Percentiles rank a stretch among this genome's conserved stretches.
These are phyloP conservation scores for Leistus spinibarbis DNA, from an alignment of 2,888 invertebrate genomes.

Conservation along the genomic window DNA sequence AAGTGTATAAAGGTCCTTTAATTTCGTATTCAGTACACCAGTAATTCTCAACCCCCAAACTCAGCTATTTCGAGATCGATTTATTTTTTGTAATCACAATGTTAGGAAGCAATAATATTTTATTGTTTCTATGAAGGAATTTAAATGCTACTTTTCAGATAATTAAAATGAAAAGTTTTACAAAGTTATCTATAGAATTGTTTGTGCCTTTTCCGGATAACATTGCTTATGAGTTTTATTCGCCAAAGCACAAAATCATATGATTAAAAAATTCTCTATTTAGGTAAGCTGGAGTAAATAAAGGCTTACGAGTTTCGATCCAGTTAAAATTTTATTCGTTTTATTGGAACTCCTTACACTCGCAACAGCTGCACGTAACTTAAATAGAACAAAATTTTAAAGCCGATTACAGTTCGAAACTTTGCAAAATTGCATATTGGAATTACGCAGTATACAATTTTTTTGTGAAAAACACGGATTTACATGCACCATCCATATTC, in stretches of 20 bases:
- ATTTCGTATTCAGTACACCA: slow-evolving; percentile 3
- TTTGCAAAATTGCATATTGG: neutral
- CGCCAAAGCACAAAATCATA: neutral
- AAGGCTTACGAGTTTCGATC: neutral
- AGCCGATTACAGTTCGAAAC: neutral
- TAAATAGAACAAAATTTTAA: neutral
- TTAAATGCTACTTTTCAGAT: too few relatives aligned
- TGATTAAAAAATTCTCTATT: neutral
- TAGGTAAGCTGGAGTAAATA: neutral
- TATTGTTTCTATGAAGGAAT: too few relatives aligned
- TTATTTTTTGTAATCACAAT: too few relatives aligned
- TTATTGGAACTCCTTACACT: neutral
- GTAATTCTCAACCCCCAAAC: neutral
- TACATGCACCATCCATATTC: neutral
- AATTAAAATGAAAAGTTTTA: too few relatives aligned
- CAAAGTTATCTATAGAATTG: too few relatives aligned
- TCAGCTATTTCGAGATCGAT: too few relatives aligned
- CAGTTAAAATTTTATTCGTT: neutral
- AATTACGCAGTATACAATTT: neutral
- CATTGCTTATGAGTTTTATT: too few relatives aligned
- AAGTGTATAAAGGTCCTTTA: slow-evolving; percentile 11
- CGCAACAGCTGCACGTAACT: neutral
- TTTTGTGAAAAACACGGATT: too few relatives aligned
- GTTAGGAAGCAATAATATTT: too few relatives aligned
- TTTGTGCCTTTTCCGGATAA: too few relatives aligned